A percentile compares a stretch with the other conserved stretches of the same genome.
Conservation (phyloP, 2,797 vertebrate species). For the Pangasius macronema region DNA sequence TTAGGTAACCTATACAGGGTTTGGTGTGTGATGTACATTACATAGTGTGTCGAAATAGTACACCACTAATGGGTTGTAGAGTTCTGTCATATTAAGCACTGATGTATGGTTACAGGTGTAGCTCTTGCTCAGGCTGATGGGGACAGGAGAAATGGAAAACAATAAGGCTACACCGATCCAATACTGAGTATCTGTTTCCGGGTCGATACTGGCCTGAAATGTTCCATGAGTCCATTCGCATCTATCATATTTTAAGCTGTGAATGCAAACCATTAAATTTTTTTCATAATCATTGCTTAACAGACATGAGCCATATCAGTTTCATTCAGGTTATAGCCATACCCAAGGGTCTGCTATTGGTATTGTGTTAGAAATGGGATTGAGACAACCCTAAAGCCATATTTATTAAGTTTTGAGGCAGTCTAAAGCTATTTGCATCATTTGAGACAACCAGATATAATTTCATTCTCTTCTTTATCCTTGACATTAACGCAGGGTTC, state of each 20-base stretch:
- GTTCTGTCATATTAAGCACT: neutral
- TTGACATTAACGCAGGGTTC: neutral
- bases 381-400: neutral
- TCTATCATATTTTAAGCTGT: neutral
- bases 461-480: neutral
- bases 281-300: too few relatives aligned
- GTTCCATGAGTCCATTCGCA: neutral
- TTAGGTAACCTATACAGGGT: too few relatives aligned
- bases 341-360: neutral
- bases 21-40: too few relatives aligned
- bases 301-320: neutral
- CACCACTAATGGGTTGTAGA: constrained; percentile 4
- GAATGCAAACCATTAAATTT: neutral
- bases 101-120: neutral
- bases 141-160: neutral
- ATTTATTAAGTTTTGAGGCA: neutral
- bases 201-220: neutral
- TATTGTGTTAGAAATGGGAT: neutral
- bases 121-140: neutral
- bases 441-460: neutral
- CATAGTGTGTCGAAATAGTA: neutral
- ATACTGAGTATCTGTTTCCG: neutral
- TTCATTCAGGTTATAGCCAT: neutral
- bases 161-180: neutral
- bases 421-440: neutral